phyloP scores from a whole-genome alignment of 2,113 vertebrate species.

The Podarcis muralis region DNA sequence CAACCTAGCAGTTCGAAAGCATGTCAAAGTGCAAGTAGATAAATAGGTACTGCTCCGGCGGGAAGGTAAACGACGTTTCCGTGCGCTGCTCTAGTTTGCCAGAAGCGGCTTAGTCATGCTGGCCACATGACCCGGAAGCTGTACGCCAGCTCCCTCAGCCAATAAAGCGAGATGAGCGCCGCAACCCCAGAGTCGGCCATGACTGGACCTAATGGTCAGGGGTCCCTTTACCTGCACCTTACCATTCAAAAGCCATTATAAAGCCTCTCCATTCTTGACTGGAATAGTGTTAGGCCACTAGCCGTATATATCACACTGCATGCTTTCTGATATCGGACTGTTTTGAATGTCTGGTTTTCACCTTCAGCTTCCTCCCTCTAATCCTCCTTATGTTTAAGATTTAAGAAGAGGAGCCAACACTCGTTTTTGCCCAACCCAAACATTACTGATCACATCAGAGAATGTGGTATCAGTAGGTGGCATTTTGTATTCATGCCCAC shows the following conservation, averaged over 20 bases:
- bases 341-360: background rate
- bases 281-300: background rate
- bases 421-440: background rate
- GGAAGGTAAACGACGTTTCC: no score
- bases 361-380: background rate
- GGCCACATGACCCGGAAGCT: no score
- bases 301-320: background rate
- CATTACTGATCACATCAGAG: background rate
- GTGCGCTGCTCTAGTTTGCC: no score
- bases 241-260: constrained; percentile 25
- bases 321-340: background rate
- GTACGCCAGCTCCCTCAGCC: no score
- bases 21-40: no score
- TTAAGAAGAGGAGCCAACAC: background rate
- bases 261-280: constrained; percentile 3
- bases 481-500: background rate
- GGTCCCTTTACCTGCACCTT: no score
- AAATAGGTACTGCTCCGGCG: no score
- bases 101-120: no score
- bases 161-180: no score
- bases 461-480: background rate
- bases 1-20: no score
- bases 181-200: no score
- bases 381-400: background rate
- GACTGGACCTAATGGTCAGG: no score